Evolutionary conservation across 1,140 invertebrate species (phyloP), one percentile per base, ranked within the genome.

Genomic region (Tetragnatha versicolor): DNA sequence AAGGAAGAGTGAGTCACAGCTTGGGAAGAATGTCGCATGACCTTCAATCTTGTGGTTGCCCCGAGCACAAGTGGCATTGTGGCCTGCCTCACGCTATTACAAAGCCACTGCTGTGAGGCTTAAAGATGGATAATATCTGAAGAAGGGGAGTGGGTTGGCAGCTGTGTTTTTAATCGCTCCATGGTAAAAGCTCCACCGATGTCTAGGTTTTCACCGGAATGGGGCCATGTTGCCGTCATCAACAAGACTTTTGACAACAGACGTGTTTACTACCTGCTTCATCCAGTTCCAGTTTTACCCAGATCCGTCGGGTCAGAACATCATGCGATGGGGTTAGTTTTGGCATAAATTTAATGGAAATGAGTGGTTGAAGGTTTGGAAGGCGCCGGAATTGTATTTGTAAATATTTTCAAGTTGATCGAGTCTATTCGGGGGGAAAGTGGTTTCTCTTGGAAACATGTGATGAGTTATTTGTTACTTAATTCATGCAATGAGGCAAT

Each of bases 41-140:
- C 63, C 63, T 66, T 47, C 63, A 66, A 29, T n/a, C 33, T 22
- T 22, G 25, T 9, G 2, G 49, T 53, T 9, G 17, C 49, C 49
- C 49, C 49, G 25, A 53, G 49, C 49, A 22, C 17, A 63, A 63
- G 60, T 63, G 60, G 60, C 42, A 17, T 37, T 45, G 25, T 66
- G 39, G 49, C 63, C 63, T 66, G n/a, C n/a, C n/a, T n/a, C n/a
- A n/a, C 63, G 39, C 9, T 9, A 22, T n/a, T 9, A 7, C 20
- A 53, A 17, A n/a, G 25, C n/a, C 10, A 53, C 49, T 53, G 7
- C 9, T 53, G n/a, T 45, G 39, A 45, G n/a, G n/a, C n/a, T n/a
- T n/a, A n/a, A 45, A 17, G 39, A 45, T 9, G 39, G 39, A 45
- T 45, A 45, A 17, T 45, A 9, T 17, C 17, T 9, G 39, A 20